Evolutionary conservation across 2,888 invertebrate species (phyloP).

Genomic region (Chirona hameri): DNA sequence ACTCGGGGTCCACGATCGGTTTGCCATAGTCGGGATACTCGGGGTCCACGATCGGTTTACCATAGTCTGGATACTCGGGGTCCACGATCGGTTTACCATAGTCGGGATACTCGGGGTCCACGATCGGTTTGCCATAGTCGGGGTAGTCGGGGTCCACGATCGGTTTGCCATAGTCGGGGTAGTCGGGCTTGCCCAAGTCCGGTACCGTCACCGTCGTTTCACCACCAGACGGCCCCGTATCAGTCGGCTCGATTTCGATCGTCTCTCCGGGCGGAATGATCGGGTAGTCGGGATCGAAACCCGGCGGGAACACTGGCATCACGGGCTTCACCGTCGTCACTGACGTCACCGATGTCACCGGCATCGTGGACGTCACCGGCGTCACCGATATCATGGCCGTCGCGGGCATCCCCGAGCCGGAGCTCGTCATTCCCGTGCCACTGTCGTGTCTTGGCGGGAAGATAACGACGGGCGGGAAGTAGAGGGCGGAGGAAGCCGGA

Average conservation of each 20-base stretch:
- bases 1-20: neutral
- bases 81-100: neutral
- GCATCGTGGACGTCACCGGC: neutral
- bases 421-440: neutral
- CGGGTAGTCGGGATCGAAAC: conserved; percentile 13
- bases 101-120: neutral
- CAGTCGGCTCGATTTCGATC: neutral
- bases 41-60: neutral
- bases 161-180: neutral
- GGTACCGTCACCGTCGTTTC: neutral
- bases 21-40: neutral
- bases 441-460: neutral
- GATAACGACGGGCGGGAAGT: neutral
- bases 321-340: neutral
- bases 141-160: neutral
- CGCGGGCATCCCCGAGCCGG: neutral
- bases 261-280: neutral
- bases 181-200: neutral
- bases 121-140: neutral
- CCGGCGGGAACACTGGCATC: conserved; percentile 1
- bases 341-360: neutral
- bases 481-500: neutral
- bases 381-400: neutral
- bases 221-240: neutral
- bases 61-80: neutral